phyloP scores from a whole-genome alignment of 2,113 vertebrate species.

The Nansenia antarctica region DNA sequence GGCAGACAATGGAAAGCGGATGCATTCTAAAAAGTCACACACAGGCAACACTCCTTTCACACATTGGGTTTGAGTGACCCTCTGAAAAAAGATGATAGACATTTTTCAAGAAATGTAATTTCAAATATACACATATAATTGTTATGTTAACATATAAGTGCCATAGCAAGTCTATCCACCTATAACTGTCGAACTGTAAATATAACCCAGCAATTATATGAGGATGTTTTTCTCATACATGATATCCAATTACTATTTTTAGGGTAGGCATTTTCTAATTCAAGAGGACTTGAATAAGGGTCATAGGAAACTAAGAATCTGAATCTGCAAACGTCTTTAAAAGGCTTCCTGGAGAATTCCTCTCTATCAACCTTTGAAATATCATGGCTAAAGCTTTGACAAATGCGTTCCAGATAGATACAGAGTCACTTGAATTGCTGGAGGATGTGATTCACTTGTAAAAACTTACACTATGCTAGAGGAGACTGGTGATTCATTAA shows the following conservation, averaged over 20 bases:
- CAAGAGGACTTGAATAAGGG: neutral
- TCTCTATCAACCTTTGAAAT: neutral
- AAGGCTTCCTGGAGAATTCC: neutral
- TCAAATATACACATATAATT: too few species aligned
- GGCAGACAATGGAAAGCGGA: constrained; percentile 74
- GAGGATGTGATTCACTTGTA: neutral
- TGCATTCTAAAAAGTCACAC: constrained; percentile 77
- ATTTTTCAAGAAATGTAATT: too few species aligned
- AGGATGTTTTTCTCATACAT: constrained; percentile 32
- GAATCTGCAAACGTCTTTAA: neutral
- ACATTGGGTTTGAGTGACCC: constrained; percentile 65
- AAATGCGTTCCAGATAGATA: neutral
- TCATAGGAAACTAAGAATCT: neutral
- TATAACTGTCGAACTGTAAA: too few species aligned
- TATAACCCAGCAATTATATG: too few species aligned
- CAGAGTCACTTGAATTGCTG: neutral
- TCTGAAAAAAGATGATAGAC: constrained; percentile 49
- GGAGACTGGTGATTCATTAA: neutral
- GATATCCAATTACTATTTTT: constrained; percentile 7
- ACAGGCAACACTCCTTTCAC: constrained; percentile 74
- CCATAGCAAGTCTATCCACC: too few species aligned
- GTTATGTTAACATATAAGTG: too few species aligned
- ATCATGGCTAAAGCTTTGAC: neutral
- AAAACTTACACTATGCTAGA: neutral
- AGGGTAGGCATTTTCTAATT: neutral